These are phyloP conservation scores for Drosophila anceps DNA, from an alignment of 2,888 invertebrate genomes.

Conservation along the genomic window DNA sequence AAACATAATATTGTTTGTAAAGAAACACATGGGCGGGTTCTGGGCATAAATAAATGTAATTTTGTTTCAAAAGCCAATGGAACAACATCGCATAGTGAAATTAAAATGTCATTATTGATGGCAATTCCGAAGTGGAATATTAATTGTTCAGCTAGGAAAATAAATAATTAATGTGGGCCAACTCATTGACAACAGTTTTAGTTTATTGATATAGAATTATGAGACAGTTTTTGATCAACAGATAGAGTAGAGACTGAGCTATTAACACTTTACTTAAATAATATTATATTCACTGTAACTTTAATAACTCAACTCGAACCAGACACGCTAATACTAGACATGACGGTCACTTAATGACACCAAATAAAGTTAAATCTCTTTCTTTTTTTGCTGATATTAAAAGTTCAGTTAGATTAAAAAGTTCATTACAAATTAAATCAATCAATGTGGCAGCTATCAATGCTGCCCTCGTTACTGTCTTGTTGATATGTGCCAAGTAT, in stretches of 20 bases:
- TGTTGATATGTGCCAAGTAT: background rate
- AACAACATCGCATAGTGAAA: background rate
- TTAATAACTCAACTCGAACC: background rate
- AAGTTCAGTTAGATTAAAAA: no score
- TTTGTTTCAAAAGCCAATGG: background rate
- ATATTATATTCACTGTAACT: background rate
- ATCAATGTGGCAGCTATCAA: background rate
- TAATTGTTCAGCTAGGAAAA: background rate
- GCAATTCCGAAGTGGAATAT: background rate
- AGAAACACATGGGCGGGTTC: constrained; percentile 55
- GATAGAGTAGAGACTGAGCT: no score
- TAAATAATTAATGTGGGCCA: background rate
- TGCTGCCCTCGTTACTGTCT: background rate
- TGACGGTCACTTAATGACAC: background rate
- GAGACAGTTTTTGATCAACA: no score
- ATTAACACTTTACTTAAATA: background rate
- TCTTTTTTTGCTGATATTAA: background rate
- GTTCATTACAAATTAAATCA: background rate
- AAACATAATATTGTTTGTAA: constrained; percentile 61
- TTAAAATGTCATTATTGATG: background rate
- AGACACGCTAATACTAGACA: background rate
- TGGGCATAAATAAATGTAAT: constrained; percentile 28
- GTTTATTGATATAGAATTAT: background rate
- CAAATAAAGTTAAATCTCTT: background rate
- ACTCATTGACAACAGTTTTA: background rate